Base-by-base conservation (phyloP, 1,140 invertebrate species). In the Hycleus cichorii region DNA sequence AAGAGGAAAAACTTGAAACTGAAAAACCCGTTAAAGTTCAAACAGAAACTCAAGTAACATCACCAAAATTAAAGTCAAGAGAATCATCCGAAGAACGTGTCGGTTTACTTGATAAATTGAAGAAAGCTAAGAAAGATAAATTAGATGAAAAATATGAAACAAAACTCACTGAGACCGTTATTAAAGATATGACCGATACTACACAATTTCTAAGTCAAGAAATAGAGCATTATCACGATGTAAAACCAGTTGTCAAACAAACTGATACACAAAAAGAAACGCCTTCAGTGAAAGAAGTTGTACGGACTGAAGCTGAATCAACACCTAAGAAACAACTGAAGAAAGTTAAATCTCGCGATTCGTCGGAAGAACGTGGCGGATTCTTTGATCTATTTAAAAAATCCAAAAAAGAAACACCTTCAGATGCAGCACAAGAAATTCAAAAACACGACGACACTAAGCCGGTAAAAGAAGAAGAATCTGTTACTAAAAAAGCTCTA, bases 131-230 rank as follows among this genome's bases (percentile, higher is more conserved):
- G 66, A 32, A 32, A 7, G 32, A 5, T 56, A 61, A 64, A 47
- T 51, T 39, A 26, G 60, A 64, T 52, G 50, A 61, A 59, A 55
- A 56, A 48, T 0, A 5, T 5, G 7, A 4, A 32, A 32, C 7
- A 5, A 4, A 32, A 32, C 32, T 32, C 4, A 44, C 51, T 39
- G 51, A 53, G 12, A 18, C 40, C 27, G 51, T 53, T n/a, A n/a
- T 46, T 7, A 53, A 58, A 55, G 48, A 50, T 47, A 61, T 65
- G 39, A 47, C 59, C 40, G 57, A 61, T 8, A 56, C 56, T 25
- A 54, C 25, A 12, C 12, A 51, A 27, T 66, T 66, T 40, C 50
- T 66, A 42, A 49, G 58, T 43, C 8, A 46, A 12, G 64, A 66
- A 56, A 39, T 62, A 10, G 49, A 53, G 27, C 58, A 45, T 47